A percentile compares a stretch with the other conserved stretches of the same genome.
Evolutionary conservation across 2,888 invertebrate species (phyloP).

Genomic region (Caenorhabditis sp.): DNA sequence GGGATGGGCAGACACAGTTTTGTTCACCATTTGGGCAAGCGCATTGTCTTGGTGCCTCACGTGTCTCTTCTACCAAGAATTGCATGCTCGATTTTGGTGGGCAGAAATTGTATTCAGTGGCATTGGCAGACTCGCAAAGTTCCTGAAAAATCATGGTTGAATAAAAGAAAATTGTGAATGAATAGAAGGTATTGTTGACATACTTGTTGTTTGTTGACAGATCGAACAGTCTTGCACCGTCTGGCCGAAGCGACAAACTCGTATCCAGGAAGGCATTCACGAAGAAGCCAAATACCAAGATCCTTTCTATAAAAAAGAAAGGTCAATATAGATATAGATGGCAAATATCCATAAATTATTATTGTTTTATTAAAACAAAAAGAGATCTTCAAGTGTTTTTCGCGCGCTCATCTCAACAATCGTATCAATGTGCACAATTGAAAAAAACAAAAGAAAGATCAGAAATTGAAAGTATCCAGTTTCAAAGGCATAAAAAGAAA

Average conservation of each 20-base stretch:
- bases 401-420: conserved; percentile 5
- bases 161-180: background rate
- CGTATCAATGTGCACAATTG: background rate
- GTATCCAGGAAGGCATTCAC: conserved; percentile 67
- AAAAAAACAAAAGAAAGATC: background rate
- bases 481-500: too few relatives aligned
- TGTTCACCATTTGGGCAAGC: conserved; percentile 66
- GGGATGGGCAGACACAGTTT: conserved; percentile 66
- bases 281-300: conserved; percentile 68
- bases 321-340: background rate
- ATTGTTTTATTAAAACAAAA: background rate
- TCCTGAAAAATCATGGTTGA: conserved; percentile 17
- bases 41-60: conserved; percentile 65
- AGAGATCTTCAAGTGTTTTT: conserved; percentile 6
- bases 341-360: conserved; percentile 3
- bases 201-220: conserved; percentile 64
- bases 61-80: conserved; percentile 64
- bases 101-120: conserved; percentile 67
- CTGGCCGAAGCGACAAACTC: conserved; percentile 67
- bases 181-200: conserved; percentile 6
- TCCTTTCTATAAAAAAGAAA: conserved; percentile 56
- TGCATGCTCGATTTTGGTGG: conserved; percentile 52
- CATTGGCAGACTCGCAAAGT: conserved; percentile 65
- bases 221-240: conserved; percentile 65
- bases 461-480: background rate